phyloP scores from a whole-genome alignment of 2,113 vertebrate genomes.

The Oceanodroma tethys region DNA sequence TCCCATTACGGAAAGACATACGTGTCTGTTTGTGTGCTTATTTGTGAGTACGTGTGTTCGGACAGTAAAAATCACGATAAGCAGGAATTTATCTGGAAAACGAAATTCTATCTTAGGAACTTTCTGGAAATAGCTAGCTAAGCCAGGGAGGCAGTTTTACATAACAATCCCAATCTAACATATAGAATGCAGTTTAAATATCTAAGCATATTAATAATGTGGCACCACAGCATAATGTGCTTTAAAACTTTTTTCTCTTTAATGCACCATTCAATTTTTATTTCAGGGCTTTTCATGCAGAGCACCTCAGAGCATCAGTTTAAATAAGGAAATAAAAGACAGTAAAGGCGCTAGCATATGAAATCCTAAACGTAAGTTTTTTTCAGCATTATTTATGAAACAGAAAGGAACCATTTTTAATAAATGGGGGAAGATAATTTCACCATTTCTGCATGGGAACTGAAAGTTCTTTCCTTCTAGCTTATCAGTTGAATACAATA shows the following conservation, averaged over 20 bases:
- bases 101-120: neutral
- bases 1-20: neutral
- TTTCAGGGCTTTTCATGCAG: neutral
- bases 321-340: conserved; percentile 11
- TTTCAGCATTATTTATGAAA: neutral
- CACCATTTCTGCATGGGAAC: neutral
- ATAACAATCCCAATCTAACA: neutral
- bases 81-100: neutral
- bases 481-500: neutral
- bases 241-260: neutral
- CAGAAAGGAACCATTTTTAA: neutral
- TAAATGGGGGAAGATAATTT: neutral
- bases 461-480: neutral
- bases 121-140: neutral
- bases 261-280: neutral
- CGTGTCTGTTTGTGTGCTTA: neutral
- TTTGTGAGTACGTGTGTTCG: neutral
- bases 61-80: neutral
- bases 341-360: neutral
- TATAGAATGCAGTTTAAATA: neutral
- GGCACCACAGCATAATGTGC: neutral
- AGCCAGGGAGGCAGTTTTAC: neutral
- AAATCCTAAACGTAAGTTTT: neutral
- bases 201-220: neutral
- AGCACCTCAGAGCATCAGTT: neutral